Percentiles rank a stretch among this genome's conserved stretches.
Evolutionary conservation across 2,113 vertebrate genomes (phyloP).

Genomic region (Lepidothrix coronata): DNA sequence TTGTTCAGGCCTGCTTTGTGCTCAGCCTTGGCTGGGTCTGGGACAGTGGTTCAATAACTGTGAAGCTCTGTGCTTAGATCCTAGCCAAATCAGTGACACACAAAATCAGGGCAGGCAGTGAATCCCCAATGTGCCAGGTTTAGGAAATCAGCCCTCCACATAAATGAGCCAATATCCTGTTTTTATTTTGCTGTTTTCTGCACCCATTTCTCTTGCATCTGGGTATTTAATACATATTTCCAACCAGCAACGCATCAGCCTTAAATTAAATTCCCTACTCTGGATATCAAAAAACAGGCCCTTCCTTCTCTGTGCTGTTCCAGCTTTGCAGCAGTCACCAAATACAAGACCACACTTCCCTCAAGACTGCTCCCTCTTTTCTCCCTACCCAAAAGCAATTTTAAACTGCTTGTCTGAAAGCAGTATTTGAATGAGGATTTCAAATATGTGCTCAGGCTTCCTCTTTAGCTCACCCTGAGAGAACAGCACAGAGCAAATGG

Average conservation of each 20-base stretch:
- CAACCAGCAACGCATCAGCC: conserved; percentile 6
- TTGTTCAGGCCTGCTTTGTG: conserved; percentile 63
- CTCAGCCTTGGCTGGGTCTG: conserved; percentile 65
- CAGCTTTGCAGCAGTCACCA: background rate
- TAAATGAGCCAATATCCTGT: conserved; percentile 30
- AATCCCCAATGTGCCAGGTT: conserved; percentile 50
- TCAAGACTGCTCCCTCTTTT: background rate
- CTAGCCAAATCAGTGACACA: conserved; percentile 65
- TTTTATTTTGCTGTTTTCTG: conserved; percentile 52
- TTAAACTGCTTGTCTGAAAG: conserved; percentile 41
- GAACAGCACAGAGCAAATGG: background rate
- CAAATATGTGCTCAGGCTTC: conserved; percentile 13
- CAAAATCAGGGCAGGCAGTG: conserved; percentile 56
- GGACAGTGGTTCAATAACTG: conserved; percentile 44
- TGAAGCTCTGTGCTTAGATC: conserved; percentile 56
- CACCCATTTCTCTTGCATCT: conserved; percentile 32
- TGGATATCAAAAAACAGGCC: conserved; percentile 27
- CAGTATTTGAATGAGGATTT: conserved; percentile 49
- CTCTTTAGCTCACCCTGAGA: background rate
- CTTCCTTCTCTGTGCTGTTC: background rate
- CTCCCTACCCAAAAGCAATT: conserved; percentile 21
- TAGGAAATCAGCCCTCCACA: conserved; percentile 45
- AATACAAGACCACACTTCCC: background rate
- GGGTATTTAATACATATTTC: conserved; percentile 34
- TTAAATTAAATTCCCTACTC: conserved; percentile 55